Conservation (phyloP, 2,888 invertebrate species). For the Pseudococcus longispinus region DNA sequence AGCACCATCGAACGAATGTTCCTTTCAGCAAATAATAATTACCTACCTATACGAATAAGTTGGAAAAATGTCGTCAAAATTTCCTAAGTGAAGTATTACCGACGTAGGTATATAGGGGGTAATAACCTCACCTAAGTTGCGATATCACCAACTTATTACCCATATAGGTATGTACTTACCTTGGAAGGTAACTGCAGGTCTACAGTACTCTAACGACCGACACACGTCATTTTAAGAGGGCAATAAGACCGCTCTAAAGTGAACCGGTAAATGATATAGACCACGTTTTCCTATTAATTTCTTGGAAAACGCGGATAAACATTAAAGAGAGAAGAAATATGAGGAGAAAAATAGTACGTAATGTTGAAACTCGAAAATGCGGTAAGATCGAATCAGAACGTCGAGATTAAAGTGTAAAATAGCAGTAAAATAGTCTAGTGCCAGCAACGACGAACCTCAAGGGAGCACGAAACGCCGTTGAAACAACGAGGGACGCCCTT, state of each 20-base stretch:
- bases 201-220: not conserved
- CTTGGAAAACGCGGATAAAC: conserved; percentile 22
- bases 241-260: not conserved
- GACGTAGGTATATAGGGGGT: not conserved
- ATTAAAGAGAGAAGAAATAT: conserved; percentile 10
- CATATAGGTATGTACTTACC: not conserved
- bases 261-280: conserved; percentile 9
- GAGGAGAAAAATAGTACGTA: conserved; percentile 26
- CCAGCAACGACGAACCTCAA: conserved; percentile 40
- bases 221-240: not conserved
- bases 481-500: conserved; percentile 43
- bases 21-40: too few relatives aligned
- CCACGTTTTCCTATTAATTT: conserved; percentile 49
- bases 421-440: conserved; percentile 49
- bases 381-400: conserved; percentile 46
- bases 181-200: not conserved
- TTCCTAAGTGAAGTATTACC: too few relatives aligned
- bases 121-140: not conserved
- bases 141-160: not conserved
- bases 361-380: conserved; percentile 25
- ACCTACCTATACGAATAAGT: not conserved
- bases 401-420: conserved; percentile 40
- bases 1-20: not conserved
- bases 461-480: not conserved
- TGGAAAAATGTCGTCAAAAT: not conserved